Evolutionary conservation across 2,888 invertebrate genomes (phyloP), one percentile per base, ranked within the genome.

Genomic region (Hypercompe scribonia): DNA sequence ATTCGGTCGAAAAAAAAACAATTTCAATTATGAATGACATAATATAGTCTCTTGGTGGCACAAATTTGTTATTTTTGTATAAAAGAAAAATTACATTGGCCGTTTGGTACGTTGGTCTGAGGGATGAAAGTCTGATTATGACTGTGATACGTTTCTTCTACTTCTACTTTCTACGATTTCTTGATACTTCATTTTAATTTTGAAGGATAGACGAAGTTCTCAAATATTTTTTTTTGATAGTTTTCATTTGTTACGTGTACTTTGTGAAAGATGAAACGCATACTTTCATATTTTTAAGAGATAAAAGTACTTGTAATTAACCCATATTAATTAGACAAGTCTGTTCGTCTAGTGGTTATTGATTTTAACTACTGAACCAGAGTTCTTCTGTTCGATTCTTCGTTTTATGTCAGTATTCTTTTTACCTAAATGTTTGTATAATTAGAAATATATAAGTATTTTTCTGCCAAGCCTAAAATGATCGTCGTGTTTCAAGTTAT

Each of bases 171-270:
- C 58, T 58, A 58, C 58, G 58, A n/a, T 34, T n/a, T 34, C 21
- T 34, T 68, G 33, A 11, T 58, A 68, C 58, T 58, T 58, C 10
- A 68, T 28, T 28, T 58, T 36, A 68, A 18, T 68, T 58, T 36
- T 7, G 10, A 36, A 36, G 36, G 58, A 58, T 31, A 36, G 36
- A 33, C 21, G 21, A 18, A 34, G 1, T 10, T 28, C 28, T 15
- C n/a, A n/a, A 10, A 58, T 39, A n/a, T n/a, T n/a, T 3, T 42
- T 28, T 39, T 8, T 28, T 1, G 18, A 28, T 39, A 18, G 24
- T n/a, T n/a, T n/a, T 54, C 13, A 54, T 54, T 54, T n/a, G 13
- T 54, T n/a, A n/a, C 54, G n/a, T 11, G 13, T 3, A 0, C 7
- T 18, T 18, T 5, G 5, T 58, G 3, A 61, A 61, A 61, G 28